Conservation (phyloP, 37 sponge, comb jelly and placozoan species). For the Chondrilla cf. caribensis region DNA sequence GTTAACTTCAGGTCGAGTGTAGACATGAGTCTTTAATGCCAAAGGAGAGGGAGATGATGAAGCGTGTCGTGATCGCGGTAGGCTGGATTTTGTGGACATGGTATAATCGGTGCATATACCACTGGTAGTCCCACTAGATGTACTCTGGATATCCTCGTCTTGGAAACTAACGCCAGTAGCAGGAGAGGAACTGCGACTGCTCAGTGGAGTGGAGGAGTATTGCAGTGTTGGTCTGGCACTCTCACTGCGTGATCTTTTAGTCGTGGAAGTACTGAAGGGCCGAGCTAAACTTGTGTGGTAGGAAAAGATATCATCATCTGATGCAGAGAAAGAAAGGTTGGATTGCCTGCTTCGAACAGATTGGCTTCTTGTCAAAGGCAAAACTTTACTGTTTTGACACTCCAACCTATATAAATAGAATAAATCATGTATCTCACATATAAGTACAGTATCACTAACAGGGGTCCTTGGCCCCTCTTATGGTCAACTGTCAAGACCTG, state of each 20-base stretch:
- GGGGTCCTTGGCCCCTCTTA: too few species aligned
- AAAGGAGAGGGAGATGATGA: slow-evolving; percentile 16
- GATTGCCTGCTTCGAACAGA: too few species aligned
- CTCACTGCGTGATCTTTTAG: not conserved
- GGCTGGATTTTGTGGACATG: slow-evolving; percentile 23
- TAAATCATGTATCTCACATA: too few species aligned
- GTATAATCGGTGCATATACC: slow-evolving; percentile 45
- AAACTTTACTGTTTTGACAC: too few species aligned
- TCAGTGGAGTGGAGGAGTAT: not conserved
- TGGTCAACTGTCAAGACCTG: too few species aligned
- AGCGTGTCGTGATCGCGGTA: slow-evolving; percentile 7
- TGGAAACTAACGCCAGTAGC: not conserved
- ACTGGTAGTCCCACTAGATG: slow-evolving; percentile 46
- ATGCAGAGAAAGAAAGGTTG: too few species aligned
- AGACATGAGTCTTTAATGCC: not conserved
- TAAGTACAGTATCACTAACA: too few species aligned
- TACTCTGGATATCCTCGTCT: slow-evolving; percentile 43
- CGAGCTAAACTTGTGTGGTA: too few species aligned
- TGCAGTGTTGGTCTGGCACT: not conserved
- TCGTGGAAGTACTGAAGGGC: too few species aligned
- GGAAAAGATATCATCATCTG: too few species aligned
- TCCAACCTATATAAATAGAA: too few species aligned
- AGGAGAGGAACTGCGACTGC: slow-evolving; percentile 19
- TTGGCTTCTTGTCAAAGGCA: too few species aligned
- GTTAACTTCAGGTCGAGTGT: not conserved